Conservation (phyloP, 2,888 invertebrate genomes). For the Nemoura dubitans region DNA sequence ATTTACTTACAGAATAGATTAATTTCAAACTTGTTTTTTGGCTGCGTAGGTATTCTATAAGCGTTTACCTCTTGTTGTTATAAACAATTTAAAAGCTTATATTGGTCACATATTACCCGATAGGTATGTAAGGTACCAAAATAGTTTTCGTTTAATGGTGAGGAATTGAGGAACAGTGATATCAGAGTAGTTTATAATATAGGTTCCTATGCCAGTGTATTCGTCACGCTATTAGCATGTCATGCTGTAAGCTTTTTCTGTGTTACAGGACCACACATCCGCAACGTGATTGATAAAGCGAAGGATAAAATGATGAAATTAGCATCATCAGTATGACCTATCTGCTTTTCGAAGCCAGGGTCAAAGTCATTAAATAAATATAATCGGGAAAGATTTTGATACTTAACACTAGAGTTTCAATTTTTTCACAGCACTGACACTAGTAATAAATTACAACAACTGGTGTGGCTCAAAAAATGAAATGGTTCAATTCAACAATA, state of each 20-base stretch:
- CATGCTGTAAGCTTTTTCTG: neutral
- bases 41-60: neutral
- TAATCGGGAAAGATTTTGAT: neutral
- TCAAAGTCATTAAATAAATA: neutral
- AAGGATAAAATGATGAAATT: neutral
- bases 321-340: neutral
- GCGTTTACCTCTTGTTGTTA: neutral
- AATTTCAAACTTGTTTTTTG: neutral
- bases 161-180: neutral
- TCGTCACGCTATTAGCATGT: neutral
- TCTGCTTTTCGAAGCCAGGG: neutral
- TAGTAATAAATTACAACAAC: no score
- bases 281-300: neutral
- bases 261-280: neutral
- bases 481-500: no score
- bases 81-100: no score
- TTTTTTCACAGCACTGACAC: no score
- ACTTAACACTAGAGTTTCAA: neutral
- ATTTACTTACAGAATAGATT: neutral
- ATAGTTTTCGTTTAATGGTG: neutral
- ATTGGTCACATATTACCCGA: no score
- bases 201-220: neutral
- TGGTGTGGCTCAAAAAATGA: no score
- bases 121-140: no score
- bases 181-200: neutral